Percentiles rank a stretch among this genome's conserved stretches.
phyloP scores from a whole-genome alignment of 1,140 invertebrate species.

The Gryllus bimaculatus region DNA sequence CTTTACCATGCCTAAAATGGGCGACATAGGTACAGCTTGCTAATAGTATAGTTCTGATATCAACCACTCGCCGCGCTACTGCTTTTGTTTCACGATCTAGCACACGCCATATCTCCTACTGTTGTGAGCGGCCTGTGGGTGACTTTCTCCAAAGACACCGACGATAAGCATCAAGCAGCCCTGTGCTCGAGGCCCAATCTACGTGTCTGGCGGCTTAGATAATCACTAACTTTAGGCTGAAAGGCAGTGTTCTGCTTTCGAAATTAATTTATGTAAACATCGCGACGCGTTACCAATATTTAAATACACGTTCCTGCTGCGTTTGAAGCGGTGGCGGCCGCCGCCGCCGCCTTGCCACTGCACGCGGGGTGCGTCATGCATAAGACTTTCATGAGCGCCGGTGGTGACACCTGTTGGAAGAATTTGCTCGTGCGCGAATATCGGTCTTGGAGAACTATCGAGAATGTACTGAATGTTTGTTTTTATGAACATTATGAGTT shows the following conservation, averaged over 20 bases:
- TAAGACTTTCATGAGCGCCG: no score
- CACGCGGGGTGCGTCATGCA: background rate
- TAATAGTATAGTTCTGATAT: no score
- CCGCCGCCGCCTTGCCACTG: background rate
- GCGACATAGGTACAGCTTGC: no score
- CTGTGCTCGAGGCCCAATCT: background rate
- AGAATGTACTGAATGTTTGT: no score
- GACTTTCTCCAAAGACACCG: background rate
- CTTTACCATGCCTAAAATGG: no score
- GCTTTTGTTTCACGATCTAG: background rate
- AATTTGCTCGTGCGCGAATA: no score
- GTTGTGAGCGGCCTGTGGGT: background rate
- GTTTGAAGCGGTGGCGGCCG: no score
- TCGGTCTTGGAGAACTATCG: no score
- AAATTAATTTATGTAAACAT: conserved; percentile 2
- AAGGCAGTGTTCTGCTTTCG: background rate
- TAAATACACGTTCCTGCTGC: background rate
- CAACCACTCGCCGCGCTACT: no score
- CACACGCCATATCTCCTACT: background rate
- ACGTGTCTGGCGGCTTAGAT: background rate
- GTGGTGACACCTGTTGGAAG: no score
- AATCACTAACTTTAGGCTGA: background rate
- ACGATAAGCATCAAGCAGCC: background rate
- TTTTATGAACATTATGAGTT: no score
- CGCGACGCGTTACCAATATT: background rate